Percentiles rank a stretch among this genome's conserved stretches.
Evolutionary conservation across 2,888 invertebrate genomes (phyloP).

Genomic region (Drosophila vallismaia): DNA sequence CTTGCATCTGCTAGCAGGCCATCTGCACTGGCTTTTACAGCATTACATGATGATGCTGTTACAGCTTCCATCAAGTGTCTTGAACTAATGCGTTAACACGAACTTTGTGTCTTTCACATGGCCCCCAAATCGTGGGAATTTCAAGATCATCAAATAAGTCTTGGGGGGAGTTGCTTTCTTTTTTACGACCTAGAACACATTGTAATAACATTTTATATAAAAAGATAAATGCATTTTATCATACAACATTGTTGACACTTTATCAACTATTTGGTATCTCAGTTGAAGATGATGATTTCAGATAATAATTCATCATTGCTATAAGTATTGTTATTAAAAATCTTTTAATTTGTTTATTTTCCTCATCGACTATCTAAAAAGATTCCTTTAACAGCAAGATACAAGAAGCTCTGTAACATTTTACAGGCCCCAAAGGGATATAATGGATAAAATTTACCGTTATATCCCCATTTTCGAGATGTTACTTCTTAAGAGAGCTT

Average conservation of each 20-base stretch:
- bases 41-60: constrained; percentile 10
- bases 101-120: constrained; percentile 18
- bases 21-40: constrained; percentile 35
- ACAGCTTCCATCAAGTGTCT: constrained; percentile 42
- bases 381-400: background rate
- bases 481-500: background rate
- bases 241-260: background rate
- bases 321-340: too few relatives aligned
- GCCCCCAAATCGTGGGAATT: background rate
- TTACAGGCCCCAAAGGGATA: background rate
- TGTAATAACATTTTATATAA: background rate
- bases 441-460: constrained; percentile 12
- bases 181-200: too few relatives aligned
- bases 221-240: background rate
- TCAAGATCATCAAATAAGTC: background rate
- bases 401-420: background rate
- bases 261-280: background rate
- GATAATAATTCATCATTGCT: too few relatives aligned
- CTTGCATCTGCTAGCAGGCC: constrained; percentile 39
- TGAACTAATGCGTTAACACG: constrained; percentile 29
- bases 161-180: background rate
- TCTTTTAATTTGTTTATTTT: background rate
- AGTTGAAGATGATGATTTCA: too few relatives aligned
- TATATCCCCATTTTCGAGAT: constrained; percentile 18
- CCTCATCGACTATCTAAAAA: background rate